phyloP scores from a whole-genome alignment of 2,797 vertebrate species.

The Microctenopoma steveboyesi region DNA sequence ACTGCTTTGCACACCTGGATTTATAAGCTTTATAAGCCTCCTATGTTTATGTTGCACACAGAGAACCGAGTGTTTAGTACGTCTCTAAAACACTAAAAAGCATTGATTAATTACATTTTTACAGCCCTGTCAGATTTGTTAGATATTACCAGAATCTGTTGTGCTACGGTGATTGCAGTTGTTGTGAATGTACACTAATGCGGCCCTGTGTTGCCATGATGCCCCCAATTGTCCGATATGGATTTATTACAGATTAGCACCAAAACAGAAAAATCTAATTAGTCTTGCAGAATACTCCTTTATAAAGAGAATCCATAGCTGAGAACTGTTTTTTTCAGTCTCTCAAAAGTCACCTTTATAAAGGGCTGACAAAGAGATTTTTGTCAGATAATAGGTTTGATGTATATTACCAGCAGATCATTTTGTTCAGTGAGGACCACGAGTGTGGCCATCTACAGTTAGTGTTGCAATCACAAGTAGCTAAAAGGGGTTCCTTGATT shows the following conservation, averaged over 20 bases:
- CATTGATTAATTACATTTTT: background rate
- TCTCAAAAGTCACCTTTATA: background rate
- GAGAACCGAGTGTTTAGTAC: too few species aligned
- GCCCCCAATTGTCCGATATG: too few species aligned
- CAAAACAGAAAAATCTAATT: too few species aligned
- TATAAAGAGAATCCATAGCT: too few species aligned
- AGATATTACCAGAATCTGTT: too few species aligned
- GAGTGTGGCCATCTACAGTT: background rate
- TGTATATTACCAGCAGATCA: background rate
- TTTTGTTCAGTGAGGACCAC: background rate
- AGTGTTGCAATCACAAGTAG: background rate
- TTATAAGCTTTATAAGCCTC: background rate
- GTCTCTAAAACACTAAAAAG: background rate
- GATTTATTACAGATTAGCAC: background rate
- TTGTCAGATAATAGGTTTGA: background rate
- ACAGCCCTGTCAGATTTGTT: too few species aligned
- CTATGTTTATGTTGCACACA: too few species aligned
- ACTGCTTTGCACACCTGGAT: background rate
- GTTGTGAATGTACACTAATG: too few species aligned
- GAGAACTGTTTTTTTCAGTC: background rate
- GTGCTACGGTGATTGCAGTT: too few species aligned
- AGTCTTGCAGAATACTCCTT: background rate
- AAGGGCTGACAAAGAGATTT: background rate
- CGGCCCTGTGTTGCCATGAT: too few species aligned
- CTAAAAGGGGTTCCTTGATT: background rate